Evolutionary conservation across 1,140 invertebrate genomes (phyloP), one percentile per base, ranked within the genome.

Genomic region (Heliconius melpomene): DNA sequence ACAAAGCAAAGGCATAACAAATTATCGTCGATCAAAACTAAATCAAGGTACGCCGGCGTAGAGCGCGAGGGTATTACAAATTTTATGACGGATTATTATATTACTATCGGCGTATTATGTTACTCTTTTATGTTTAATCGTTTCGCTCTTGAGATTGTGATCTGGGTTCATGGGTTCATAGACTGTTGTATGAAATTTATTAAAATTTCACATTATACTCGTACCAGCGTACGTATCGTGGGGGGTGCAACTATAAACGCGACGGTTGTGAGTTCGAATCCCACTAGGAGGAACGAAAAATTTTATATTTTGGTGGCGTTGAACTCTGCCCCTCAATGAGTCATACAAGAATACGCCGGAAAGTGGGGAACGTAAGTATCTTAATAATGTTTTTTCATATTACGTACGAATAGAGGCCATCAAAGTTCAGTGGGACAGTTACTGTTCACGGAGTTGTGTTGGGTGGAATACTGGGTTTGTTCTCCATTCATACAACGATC

Each of bases 11-110:
- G 70, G 84, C 87, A 83, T 85, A 77, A 81, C 86, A 88, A 88
- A 90, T 90, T 87, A 87, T 84, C 85, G 73, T 76, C 88, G 85
- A 89, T 88, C 88, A 88, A 88, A 88, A 88, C 80, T 84, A 88
- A 87, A 80, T 80, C 79, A 80, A 80, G 74, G 75, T 32, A 80
- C 60, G 50, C 66, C 74, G 60, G 79, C 79, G 74, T 70, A 75
- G 57, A 71, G 11, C 11, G 79, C 50, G 32, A 71, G n/a, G 79
- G 74, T 71, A 76, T 80, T 80, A 80, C 79, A 76, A 75, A 80
- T 80, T 80, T 80, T 80, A 80, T 80, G 79, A 80, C 75, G 74
- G 66, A 80, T 80, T 80, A 80, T 80, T 80, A 80, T 76, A 76
- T 80, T 76, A 50, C 79, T 66, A 76, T 80, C 79, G 70, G 74